phyloP scores from a whole-genome alignment of 2,797 vertebrate species.

The Adrianichthys oophorus region DNA sequence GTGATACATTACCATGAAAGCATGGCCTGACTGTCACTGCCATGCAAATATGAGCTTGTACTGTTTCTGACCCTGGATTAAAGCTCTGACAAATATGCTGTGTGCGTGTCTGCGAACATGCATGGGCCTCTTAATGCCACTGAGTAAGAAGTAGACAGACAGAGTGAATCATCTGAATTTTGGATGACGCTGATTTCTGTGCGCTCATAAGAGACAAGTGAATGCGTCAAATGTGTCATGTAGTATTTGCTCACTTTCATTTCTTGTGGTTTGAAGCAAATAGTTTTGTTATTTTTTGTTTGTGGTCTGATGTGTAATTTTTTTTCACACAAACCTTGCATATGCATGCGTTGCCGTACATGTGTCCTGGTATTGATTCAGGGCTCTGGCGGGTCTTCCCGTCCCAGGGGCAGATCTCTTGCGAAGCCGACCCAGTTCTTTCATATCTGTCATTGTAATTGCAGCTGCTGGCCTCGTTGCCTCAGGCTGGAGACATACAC shows the following conservation, averaged over 20 bases:
- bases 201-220: conserved; percentile 4
- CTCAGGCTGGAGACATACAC: conserved; percentile 54
- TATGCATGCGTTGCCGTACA: conserved; percentile 12
- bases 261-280: conserved; percentile 6
- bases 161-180: conserved; percentile 36
- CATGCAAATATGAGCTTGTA: conserved; percentile 40
- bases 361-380: conserved; percentile 71
- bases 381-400: conserved; percentile 74
- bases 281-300: conserved; percentile 22
- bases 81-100: conserved; percentile 15
- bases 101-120: background rate
- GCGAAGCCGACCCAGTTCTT: conserved; percentile 80
- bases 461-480: conserved; percentile 79
- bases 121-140: conserved; percentile 4
- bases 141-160: conserved; percentile 2
- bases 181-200: conserved; percentile 17
- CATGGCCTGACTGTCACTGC: conserved; percentile 30
- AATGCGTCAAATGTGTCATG: conserved; percentile 11
- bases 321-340: conserved; percentile 27
- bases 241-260: conserved; percentile 16
- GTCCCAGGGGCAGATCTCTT: conserved; percentile 74
- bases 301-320: conserved; percentile 31
- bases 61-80: conserved; percentile 35
- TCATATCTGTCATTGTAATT: conserved; percentile 81
- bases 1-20: conserved; percentile 12